Evolutionary conservation across 1,140 invertebrate species (phyloP).

Genomic region (Prorops nasuta): DNA sequence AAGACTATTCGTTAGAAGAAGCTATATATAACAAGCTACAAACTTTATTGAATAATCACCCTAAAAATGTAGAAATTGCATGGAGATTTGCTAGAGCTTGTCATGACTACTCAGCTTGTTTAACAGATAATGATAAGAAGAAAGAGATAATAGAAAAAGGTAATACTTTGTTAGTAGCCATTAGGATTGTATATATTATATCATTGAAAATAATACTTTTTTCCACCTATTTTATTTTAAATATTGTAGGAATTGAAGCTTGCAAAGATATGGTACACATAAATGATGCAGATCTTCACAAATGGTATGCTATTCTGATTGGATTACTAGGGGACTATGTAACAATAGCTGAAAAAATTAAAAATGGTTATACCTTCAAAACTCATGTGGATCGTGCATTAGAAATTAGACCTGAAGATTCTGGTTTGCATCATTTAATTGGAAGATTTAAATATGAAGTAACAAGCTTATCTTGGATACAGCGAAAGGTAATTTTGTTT

Average conservation of each 20-base stretch:
- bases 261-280: slow-evolving; percentile 62
- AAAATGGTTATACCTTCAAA: slow-evolving; percentile 68
- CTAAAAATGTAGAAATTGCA: slow-evolving; percentile 58
- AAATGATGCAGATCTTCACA: slow-evolving; percentile 66
- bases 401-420: slow-evolving; percentile 65
- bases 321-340: slow-evolving; percentile 65
- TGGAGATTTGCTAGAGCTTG: slow-evolving; percentile 72
- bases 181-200: too few relatives aligned
- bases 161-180: too few relatives aligned
- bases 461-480: slow-evolving; percentile 65
- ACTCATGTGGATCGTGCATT: slow-evolving; percentile 72
- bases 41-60: slow-evolving; percentile 44
- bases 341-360: slow-evolving; percentile 67
- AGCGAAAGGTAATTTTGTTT: slow-evolving; percentile 62
- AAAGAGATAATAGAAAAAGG: slow-evolving; percentile 62
- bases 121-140: slow-evolving; percentile 55
- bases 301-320: slow-evolving; percentile 77
- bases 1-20: slow-evolving; percentile 15
- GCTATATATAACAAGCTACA: slow-evolving; percentile 42
- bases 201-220: not conserved
- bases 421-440: slow-evolving; percentile 67
- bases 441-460: slow-evolving; percentile 72
- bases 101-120: slow-evolving; percentile 56
- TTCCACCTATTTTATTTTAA: not conserved
- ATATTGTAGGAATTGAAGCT: slow-evolving; percentile 58